Base-by-base conservation (phyloP, 2,113 vertebrate species). In the Lynx canadensis region DNA sequence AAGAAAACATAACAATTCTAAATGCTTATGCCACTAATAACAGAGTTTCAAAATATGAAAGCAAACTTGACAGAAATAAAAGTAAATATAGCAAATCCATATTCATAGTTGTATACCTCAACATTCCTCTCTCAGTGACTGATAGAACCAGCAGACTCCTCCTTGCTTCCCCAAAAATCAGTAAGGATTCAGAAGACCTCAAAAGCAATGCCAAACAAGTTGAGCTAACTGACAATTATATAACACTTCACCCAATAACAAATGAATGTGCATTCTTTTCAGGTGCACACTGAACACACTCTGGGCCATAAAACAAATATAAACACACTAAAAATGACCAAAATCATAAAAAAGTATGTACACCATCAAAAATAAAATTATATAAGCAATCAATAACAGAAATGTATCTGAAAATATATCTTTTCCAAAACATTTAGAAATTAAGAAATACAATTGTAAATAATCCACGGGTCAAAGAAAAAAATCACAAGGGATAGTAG, bases 401-500 rank as follows among this genome's bases (percentile, higher is more conserved):
- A 84, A 79, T 60, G 7, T 31, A 78, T 78, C 19, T 84, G 83
- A 50, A 94, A 94, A 76, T 48, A 31, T 21, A 81, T 52, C 73
- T 87, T 86, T 65, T 63, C 50, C 7, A 55, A 89, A 95, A 89
- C 81, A 89, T 92, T 84, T 55, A 63, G 68, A 94, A 95, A 83
- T 92, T 83, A 82, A 69, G 16, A 31, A 92, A 83, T 63, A 85
- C 18, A 90, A 65, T 41, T 92, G 57, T 94, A 94, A 52, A 52
- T 60, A 69, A 89, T 84, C 41, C 7, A 74, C 45, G 13, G 29
- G 38, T 38, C 13, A 91, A 71, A 19, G 31, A 60, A 74, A 80
- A 95, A 87, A 38, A 91, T 55, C 45, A 80, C 13, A 91, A 60
- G 25, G 23, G 33, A 55, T 50, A 86, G 73, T 81, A 91, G 15